phyloP scores from a whole-genome alignment of 1,140 invertebrate species.

The Bacillus rossius region DNA sequence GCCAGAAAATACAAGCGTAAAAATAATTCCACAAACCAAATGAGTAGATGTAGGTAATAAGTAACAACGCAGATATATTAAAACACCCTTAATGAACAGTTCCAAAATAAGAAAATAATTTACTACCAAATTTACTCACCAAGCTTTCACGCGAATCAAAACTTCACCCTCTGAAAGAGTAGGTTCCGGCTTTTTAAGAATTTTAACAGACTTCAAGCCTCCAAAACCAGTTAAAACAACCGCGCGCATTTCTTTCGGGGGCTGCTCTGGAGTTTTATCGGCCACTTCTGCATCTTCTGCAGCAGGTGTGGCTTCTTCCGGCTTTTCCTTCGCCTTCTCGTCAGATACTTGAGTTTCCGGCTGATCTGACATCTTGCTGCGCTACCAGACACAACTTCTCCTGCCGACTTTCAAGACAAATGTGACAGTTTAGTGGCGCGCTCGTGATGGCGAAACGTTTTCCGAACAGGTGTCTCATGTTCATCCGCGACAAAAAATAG shows the following conservation, averaged over 20 bases:
- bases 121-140: constrained; percentile 53
- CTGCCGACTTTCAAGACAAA: too few relatives aligned
- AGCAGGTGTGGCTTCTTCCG: constrained; percentile 32
- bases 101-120: too few relatives aligned
- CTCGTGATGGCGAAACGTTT: too few relatives aligned
- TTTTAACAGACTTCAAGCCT: constrained; percentile 76
- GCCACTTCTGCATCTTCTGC: constrained; percentile 47
- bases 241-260: constrained; percentile 73
- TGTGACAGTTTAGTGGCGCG: too few relatives aligned
- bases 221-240: constrained; percentile 79
- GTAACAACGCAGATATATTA: too few relatives aligned
- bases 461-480: too few relatives aligned
- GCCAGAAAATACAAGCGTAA: too few relatives aligned
- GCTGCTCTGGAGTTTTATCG: constrained; percentile 51
- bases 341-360: neutral
- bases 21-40: too few relatives aligned
- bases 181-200: constrained; percentile 71
- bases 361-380: constrained; percentile 2
- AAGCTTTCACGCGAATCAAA: constrained; percentile 76
- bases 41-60: too few relatives aligned
- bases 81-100: too few relatives aligned
- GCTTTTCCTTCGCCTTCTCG: constrained; percentile 28
- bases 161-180: constrained; percentile 69
- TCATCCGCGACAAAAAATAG: too few relatives aligned
- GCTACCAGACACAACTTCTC: too few relatives aligned